A percentile compares a stretch with the other conserved stretches of the same genome.
These are phyloP conservation scores for Creontiades dilutus DNA, from an alignment of 2,888 invertebrate species.

Conservation along the genomic window DNA sequence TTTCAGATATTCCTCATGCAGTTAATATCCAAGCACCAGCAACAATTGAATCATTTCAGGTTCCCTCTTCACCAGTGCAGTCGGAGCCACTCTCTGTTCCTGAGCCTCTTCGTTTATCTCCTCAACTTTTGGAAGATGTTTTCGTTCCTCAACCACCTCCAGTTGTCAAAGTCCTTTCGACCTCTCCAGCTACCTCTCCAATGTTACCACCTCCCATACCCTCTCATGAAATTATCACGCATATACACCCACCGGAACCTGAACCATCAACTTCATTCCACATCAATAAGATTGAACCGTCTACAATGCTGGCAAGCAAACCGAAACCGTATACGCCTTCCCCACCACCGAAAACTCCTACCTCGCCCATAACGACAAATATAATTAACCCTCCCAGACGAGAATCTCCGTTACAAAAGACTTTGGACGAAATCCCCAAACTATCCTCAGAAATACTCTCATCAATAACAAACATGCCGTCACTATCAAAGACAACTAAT, in stretches of 20 bases:
- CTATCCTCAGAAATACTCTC: slow-evolving; percentile 65
- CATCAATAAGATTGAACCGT: neutral
- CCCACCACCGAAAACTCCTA: slow-evolving; percentile 29
- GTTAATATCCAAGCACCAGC: neutral
- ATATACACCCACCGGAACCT: neutral
- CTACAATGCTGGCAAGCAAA: neutral
- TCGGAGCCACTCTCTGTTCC: neutral
- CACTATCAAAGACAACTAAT: slow-evolving; percentile 34
- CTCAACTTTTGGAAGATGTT: slow-evolving; percentile 41
- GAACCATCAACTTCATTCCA: slow-evolving; percentile 12
- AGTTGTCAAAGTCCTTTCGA: slow-evolving; percentile 15
- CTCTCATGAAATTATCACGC: neutral
- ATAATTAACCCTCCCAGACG: slow-evolving; percentile 37
- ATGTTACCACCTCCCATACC: neutral
- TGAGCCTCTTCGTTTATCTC: neutral
- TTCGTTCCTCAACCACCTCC: slow-evolving; percentile 59
- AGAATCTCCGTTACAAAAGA: slow-evolving; percentile 64
- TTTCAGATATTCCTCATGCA: neutral
- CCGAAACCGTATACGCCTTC: neutral
- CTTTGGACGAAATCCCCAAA: slow-evolving; percentile 63
- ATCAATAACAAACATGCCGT: slow-evolving; percentile 48
- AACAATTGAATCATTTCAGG: neutral
- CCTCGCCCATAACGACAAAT: neutral
- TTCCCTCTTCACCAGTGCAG: neutral
- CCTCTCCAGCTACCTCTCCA: slow-evolving; percentile 9